A percentile compares a stretch with the other conserved stretches of the same genome.
phyloP scores from a whole-genome alignment of 2,888 invertebrate species.

The Ennomos fuscantarius region DNA sequence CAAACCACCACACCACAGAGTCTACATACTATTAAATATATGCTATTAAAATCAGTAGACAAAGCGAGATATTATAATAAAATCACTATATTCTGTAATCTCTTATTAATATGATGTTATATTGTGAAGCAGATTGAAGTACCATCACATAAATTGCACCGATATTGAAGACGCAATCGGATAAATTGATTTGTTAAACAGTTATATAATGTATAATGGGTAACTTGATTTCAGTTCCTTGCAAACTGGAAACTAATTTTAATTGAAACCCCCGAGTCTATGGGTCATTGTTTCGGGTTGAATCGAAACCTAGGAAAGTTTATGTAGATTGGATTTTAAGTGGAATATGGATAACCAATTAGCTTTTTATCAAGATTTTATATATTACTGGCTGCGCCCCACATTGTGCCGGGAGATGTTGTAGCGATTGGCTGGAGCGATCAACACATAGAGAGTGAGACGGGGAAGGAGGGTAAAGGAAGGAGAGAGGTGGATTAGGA shows the following conservation, averaged over 20 bases:
- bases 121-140: constrained; percentile 6
- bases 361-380: too few relatives aligned
- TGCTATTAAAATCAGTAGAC: too few relatives aligned
- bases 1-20: too few relatives aligned
- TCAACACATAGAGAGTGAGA: too few relatives aligned
- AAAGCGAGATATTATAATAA: too few relatives aligned
- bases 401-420: too few relatives aligned
- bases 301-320: constrained; percentile 10
- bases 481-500: too few relatives aligned
- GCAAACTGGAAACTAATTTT: constrained; percentile 55
- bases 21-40: too few relatives aligned
- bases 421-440: too few relatives aligned
- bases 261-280: constrained; percentile 43
- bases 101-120: constrained; percentile 14
- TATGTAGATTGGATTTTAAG: not conserved
- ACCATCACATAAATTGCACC: constrained; percentile 16
- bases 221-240: constrained; percentile 43
- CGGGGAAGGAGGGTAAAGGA: too few relatives aligned
- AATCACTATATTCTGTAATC: not conserved
- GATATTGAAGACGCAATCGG: constrained; percentile 18
- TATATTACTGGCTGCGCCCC: too few relatives aligned
- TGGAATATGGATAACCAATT: too few relatives aligned
- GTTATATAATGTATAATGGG: constrained; percentile 19
- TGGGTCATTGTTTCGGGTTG: constrained; percentile 45
- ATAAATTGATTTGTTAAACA: constrained; percentile 35